Evolutionary conservation across 2,888 invertebrate genomes (phyloP).

Genomic region (Lypha dubia): DNA sequence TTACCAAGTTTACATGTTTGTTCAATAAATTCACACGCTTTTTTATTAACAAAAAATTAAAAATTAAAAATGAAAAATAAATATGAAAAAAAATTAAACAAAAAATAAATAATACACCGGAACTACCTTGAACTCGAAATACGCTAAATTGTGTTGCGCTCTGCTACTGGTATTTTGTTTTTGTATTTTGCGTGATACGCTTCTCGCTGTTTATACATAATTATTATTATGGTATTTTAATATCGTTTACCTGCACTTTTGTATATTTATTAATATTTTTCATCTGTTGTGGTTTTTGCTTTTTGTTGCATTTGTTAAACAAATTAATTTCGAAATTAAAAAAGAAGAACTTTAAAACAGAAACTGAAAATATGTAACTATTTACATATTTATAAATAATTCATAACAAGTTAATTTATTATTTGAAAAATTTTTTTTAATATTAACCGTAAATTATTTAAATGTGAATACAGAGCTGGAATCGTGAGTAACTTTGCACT

Average conservation of each 20-base stretch:
- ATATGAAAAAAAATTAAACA: no score
- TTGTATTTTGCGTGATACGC: not conserved
- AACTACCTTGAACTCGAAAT: slow-evolving; percentile 70
- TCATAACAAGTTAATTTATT: slow-evolving; percentile 61
- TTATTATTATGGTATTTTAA: slow-evolving; percentile 34
- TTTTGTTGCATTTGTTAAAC: not conserved
- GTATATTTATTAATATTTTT: not conserved
- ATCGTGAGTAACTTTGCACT: not conserved
- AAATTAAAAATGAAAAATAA: not conserved
- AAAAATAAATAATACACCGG: slow-evolving; percentile 55
- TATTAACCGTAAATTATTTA: slow-evolving; percentile 57
- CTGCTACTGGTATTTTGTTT: not conserved
- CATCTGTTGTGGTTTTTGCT: not conserved
- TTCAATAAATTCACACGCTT: slow-evolving; percentile 62
- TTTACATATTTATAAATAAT: slow-evolving; percentile 18
- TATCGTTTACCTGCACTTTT: slow-evolving; percentile 16
- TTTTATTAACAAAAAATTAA: slow-evolving; percentile 7
- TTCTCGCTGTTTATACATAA: slow-evolving; percentile 10
- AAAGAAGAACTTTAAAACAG: not conserved
- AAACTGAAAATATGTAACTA: slow-evolving; percentile 17
- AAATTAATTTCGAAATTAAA: slow-evolving; percentile 17
- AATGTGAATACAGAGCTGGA: not conserved
- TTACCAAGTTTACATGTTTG: slow-evolving; percentile 11
- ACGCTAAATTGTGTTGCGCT: slow-evolving; percentile 35
- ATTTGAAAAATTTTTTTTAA: slow-evolving; percentile 41